Evolutionary conservation across 2,797 vertebrate species (phyloP), one percentile per base, ranked within the genome.

Genomic region (Paedocypris micromegethes): DNA sequence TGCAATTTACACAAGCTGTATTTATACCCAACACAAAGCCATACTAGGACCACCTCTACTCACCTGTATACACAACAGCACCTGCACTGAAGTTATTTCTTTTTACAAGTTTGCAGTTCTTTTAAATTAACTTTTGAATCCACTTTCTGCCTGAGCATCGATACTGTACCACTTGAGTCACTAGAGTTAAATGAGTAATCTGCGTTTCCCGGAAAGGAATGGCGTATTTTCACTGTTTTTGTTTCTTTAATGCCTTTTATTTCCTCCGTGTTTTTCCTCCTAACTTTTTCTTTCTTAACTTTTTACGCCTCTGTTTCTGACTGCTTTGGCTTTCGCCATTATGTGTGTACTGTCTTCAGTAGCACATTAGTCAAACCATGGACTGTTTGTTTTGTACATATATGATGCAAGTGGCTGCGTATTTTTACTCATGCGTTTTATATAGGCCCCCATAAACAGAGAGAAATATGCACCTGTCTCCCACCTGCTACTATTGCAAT

Each of bases 111-210:
- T 23, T 23, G 23, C 23, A 23, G 23, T 23, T 23, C 23, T 23
- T 23, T 23, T 23, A 23, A 23, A 23, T 23, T 23, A 23, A 23
- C 23, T 23, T 23, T 23, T 23, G 23, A 56, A 59, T 8, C 40
- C 49, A 54, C 6, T 64, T 72, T 50, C 41, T 52, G 9, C 9
- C 62, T 57, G 38, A 54, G n/a, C 23, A 44, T 44, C 42, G 75
- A 74, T 65, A 75, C 76, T 80, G 77, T 80, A 76, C 75, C 66
- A 70, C 56, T 70, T 64, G 60, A 66, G 57, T 76, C 68, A 74
- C 60, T 71, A 68, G 23, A 67, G 57, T 82, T 58, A 71, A 69
- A 80, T 82, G 80, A 81, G 72, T 82, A 78, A 78, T 66, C 71
- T 42, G 63, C 39, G 50, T 71, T 54, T 77, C 76, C 77, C 62